Percentiles rank a stretch among this genome's conserved stretches.
Evolutionary conservation across 1,140 invertebrate species (phyloP).

Genomic region (Saxidomus purpurata): DNA sequence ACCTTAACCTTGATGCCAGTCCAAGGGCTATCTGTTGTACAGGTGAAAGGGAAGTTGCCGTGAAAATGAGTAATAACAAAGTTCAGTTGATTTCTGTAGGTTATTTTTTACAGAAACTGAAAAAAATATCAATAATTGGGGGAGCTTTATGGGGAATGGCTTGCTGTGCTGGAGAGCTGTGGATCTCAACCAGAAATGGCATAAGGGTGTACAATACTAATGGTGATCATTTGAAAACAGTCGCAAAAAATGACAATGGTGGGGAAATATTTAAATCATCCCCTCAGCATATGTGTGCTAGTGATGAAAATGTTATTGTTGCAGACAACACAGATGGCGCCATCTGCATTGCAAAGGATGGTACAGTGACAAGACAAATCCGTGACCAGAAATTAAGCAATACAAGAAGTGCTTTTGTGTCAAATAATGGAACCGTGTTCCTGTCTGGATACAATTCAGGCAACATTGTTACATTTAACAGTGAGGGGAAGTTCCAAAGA

Average conservation of each 20-base stretch:
- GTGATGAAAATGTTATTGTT: background rate
- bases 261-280: background rate
- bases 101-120: background rate
- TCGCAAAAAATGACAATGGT: background rate
- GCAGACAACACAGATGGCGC: background rate
- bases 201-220: background rate
- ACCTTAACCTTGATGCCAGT: background rate
- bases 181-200: background rate
- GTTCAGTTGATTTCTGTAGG: background rate
- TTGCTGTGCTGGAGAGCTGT: background rate
- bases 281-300: background rate
- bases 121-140: background rate
- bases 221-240: background rate
- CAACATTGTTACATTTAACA: background rate
- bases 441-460: background rate
- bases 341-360: background rate
- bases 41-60: background rate
- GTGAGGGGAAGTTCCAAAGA: background rate
- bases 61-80: background rate
- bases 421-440: background rate
- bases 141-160: background rate
- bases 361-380: background rate
- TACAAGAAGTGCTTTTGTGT: background rate
- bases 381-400: background rate
- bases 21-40: background rate